Evolutionary conservation across 2,888 invertebrate species (phyloP).

Genomic region (Plagiodera versicolora): DNA sequence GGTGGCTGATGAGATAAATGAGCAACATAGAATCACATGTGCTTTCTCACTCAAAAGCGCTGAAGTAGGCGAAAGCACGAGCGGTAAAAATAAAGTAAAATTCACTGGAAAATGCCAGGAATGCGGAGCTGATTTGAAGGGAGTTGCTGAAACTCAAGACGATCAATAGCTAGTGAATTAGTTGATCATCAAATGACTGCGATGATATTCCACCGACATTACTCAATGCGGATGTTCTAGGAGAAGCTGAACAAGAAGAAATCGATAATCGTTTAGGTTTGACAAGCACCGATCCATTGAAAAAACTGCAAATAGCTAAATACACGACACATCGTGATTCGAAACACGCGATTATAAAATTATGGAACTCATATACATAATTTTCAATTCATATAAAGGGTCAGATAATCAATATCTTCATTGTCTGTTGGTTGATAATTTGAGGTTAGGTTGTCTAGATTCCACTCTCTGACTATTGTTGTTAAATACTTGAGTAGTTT

Average conservation of each 20-base stretch:
- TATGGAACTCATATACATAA: not conserved
- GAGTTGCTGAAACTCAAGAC: slow-evolving; percentile 1
- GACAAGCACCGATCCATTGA: not conserved
- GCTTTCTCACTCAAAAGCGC: slow-evolving; percentile 11
- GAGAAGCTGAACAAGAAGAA: slow-evolving; percentile 5
- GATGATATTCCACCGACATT: slow-evolving; percentile 11
- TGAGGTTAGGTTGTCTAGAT: not conserved
- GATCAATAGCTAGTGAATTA: slow-evolving; percentile 5
- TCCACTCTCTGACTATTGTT: not conserved
- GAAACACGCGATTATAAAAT: not conserved
- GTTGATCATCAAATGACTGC: slow-evolving; percentile 8
- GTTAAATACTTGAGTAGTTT: not conserved
- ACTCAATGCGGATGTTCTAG: slow-evolving; percentile 10
- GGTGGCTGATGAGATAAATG: slow-evolving; percentile 9
- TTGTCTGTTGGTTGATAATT: not conserved
- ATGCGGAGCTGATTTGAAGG: slow-evolving; percentile 6
- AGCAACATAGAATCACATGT: slow-evolving; percentile 10
- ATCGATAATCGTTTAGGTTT: slow-evolving; percentile 10
- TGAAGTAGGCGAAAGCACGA: not conserved
- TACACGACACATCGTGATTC: not conserved
- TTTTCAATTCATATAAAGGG: not conserved
- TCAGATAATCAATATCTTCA: not conserved
- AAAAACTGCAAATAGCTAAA: not conserved
- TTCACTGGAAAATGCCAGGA: slow-evolving; percentile 5
- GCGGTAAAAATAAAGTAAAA: slow-evolving; percentile 5